Evolutionary conservation across 92 coral and sea anemone genomes (phyloP).

Genomic region (Epizoanthus stellaris): DNA sequence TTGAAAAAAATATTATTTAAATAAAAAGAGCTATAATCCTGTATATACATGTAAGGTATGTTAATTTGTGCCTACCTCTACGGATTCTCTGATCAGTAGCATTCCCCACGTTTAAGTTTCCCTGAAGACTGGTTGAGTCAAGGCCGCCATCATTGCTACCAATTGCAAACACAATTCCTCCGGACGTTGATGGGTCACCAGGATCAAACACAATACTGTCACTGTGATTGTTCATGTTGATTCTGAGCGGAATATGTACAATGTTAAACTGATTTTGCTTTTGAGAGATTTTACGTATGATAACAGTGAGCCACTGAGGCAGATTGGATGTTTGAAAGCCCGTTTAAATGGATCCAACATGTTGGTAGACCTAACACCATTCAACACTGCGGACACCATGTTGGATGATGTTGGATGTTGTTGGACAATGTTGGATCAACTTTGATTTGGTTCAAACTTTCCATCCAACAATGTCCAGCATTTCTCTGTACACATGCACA

Average conservation of each 20-base stretch:
- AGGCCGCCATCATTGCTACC: constrained; percentile 12
- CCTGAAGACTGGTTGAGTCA: constrained; percentile 2
- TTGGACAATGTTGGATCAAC: too few relatives aligned
- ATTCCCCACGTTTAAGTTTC: neutral
- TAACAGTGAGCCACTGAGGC: too few relatives aligned
- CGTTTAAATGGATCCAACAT: too few relatives aligned
- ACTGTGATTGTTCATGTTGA: neutral
- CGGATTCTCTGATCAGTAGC: constrained; percentile 23
- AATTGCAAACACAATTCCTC: constrained; percentile 44
- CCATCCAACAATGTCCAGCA: too few relatives aligned
- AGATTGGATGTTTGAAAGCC: too few relatives aligned
- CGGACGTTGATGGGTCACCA: constrained; percentile 48
- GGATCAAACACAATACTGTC: constrained; percentile 28
- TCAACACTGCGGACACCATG: too few relatives aligned
- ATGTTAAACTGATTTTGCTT: neutral
- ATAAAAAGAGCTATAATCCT: neutral
- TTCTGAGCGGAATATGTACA: neutral
- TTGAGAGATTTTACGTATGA: too few relatives aligned
- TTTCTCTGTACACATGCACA: too few relatives aligned
- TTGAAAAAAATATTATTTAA: too few relatives aligned
- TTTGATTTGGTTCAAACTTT: too few relatives aligned
- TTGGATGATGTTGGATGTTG: too few relatives aligned
- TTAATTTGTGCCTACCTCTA: neutral
- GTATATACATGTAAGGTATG: neutral
- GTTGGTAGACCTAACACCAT: too few relatives aligned